phyloP scores from a whole-genome alignment of 2,888 invertebrate genomes.

The Sylvicola fuscatus region DNA sequence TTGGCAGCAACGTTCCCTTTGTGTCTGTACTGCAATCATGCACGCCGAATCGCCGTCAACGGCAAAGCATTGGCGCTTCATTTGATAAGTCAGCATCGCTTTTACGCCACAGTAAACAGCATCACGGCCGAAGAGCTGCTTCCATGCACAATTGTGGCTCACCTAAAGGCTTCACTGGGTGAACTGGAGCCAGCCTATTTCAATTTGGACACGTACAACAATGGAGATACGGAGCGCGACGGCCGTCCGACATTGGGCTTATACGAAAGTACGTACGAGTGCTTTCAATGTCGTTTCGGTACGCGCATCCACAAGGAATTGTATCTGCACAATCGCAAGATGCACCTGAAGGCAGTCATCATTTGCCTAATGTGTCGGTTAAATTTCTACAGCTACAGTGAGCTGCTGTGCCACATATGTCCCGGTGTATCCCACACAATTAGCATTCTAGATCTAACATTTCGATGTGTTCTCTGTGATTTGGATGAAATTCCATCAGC shows the following conservation, averaged over 20 bases:
- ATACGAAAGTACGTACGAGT: constrained; percentile 39
- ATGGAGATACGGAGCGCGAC: constrained; percentile 31
- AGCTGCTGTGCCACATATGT: constrained; percentile 69
- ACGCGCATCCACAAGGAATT: constrained; percentile 65
- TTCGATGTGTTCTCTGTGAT: constrained; percentile 66
- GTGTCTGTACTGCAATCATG: constrained; percentile 75
- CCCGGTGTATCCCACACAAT: constrained; percentile 40
- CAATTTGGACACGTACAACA: constrained; percentile 50
- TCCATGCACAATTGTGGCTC: constrained; percentile 46
- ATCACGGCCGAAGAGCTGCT: constrained; percentile 53
- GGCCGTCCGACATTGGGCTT: constrained; percentile 4
- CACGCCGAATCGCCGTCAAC: constrained; percentile 65
- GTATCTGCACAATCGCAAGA: constrained; percentile 67
- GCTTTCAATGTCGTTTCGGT: constrained; percentile 66
- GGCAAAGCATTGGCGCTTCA: constrained; percentile 62
- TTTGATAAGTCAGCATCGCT: constrained; percentile 58
- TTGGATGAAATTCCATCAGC: constrained; percentile 61
- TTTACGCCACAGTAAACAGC: constrained; percentile 56
- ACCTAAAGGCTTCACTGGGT: constrained; percentile 37
- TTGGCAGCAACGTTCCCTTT: constrained; percentile 42
- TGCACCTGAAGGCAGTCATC: constrained; percentile 65
- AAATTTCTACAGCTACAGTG: constrained; percentile 73
- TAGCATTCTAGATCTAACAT: constrained; percentile 34
- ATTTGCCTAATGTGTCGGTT: constrained; percentile 75
- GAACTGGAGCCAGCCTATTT: constrained; percentile 44